Conservation (phyloP, 2,888 invertebrate species). For the Rotaria sp. region DNA sequence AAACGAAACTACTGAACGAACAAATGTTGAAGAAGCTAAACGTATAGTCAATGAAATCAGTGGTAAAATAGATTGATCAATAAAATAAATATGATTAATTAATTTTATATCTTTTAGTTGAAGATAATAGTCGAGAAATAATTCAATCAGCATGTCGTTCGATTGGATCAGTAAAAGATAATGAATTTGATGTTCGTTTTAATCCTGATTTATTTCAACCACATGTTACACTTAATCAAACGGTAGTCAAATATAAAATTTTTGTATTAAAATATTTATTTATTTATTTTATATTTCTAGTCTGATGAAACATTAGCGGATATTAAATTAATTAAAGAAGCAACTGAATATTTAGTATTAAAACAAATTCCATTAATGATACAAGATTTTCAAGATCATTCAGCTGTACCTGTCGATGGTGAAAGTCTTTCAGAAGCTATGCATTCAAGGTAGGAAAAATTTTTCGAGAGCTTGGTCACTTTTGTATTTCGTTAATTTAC, state of each 20-base stretch:
- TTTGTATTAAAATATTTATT: conserved; percentile 28
- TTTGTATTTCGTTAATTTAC: too few species aligned
- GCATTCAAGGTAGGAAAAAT: conserved; percentile 65
- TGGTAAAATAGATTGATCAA: not conserved
- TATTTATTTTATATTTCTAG: conserved; percentile 43
- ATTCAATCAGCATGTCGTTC: conserved; percentile 80
- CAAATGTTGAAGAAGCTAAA: conserved; percentile 71
- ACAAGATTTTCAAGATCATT: conserved; percentile 72
- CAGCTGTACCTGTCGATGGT: conserved; percentile 89
- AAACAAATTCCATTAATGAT: conserved; percentile 79
- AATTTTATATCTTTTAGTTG: conserved; percentile 59
- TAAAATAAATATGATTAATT: not conserved
- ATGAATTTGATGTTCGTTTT: conserved; percentile 91
- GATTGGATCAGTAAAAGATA: conserved; percentile 85
- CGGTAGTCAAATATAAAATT: conserved; percentile 49
- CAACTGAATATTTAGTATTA: conserved; percentile 85
- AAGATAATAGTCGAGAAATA: conserved; percentile 75
- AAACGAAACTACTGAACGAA: conserved; percentile 37
- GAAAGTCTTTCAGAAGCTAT: conserved; percentile 80
- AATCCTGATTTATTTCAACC: conserved; percentile 96
- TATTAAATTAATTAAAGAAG: conserved; percentile 81
- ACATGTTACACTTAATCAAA: conserved; percentile 75
- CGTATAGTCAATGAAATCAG: conserved; percentile 77
- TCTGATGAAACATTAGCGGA: conserved; percentile 70
- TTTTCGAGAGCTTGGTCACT: too few species aligned